Conservation (phyloP, 2,888 invertebrate species). For the Cerastoderma edule region DNA sequence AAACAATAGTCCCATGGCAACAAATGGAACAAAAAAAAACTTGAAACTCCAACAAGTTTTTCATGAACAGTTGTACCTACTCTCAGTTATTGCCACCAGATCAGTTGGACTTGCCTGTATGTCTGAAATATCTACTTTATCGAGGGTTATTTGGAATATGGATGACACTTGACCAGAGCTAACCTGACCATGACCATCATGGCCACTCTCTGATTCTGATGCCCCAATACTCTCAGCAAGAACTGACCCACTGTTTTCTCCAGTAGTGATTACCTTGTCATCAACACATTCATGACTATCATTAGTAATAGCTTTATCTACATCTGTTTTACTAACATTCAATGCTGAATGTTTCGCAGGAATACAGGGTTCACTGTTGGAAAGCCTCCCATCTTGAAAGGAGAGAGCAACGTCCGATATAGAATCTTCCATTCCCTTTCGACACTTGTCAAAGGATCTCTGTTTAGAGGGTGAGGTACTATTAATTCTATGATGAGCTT, state of each 20-base stretch:
- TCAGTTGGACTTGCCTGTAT: conserved; percentile 47
- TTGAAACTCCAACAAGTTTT: neutral
- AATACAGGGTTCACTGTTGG: conserved; percentile 14
- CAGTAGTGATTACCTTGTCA: neutral
- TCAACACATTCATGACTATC: neutral
- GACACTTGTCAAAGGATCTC: too few relatives aligned
- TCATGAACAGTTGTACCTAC: conserved; percentile 39
- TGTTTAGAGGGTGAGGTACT: too few relatives aligned
- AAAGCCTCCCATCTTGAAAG: conserved; percentile 1
- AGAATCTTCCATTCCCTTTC: too few relatives aligned
- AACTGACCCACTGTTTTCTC: neutral
- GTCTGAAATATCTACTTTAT: conserved; percentile 31
- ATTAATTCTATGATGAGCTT: too few relatives aligned
- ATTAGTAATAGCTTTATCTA: conserved; percentile 53
- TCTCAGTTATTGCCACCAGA: conserved; percentile 31
- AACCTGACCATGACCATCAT: too few relatives aligned
- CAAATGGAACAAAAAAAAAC: neutral
- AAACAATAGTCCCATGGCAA: neutral
- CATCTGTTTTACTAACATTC: conserved; percentile 44
- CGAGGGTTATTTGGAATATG: conserved; percentile 17
- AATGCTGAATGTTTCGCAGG: neutral
- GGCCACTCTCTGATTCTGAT: too few relatives aligned
- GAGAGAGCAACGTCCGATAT: too few relatives aligned
- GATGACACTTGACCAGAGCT: too few relatives aligned
- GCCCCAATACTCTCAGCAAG: neutral